Evolutionary conservation across 1,140 invertebrate genomes (phyloP), one percentile per base, ranked within the genome.

Genomic region (Conus betulinus): DNA sequence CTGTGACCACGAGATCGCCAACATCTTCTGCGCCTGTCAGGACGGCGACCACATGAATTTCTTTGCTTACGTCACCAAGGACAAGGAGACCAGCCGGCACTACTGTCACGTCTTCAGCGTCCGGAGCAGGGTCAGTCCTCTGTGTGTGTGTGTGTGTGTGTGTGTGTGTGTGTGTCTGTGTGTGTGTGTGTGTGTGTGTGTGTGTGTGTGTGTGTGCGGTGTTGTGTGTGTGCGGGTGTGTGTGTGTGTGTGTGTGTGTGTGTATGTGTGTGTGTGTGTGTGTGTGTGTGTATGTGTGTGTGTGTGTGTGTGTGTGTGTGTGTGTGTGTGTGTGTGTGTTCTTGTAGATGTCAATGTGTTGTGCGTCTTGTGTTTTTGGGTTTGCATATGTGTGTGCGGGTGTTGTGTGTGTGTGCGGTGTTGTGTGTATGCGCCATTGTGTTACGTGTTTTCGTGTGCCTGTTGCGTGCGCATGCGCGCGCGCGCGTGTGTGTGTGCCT

Each of bases 51-150:
- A 99, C 95, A 96, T 99, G 87, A 98, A 98, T 25, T 98, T 98
- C 95, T 99, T 99, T 95, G 98, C 98, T 51, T 99, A 99, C 95
- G 99, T 99, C 93, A 99, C 98, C 89, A 98, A 98, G 92, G 98
- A 99, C 94, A 97, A 97, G 91, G 96, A 97, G 84, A 97, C 96
- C 87, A 97, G 97, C 88, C 97, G 97, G 91, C 98, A 99, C 95
- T 99, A 98, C 94, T 99, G 98, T 93, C 98, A 99, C 93, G 98
- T 99, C 0, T 99, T 99, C 95, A 97, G 97, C 94, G 98, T 99
- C 25, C 96, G 97, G 89, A 98, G 97, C 89, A 97, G 98, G 97
- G 99, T 99, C 96, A 97, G 97, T 39, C 39, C 39, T 78, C 25
- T 78, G 7, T 78, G 25, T 78, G 13, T 78, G 57, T 60, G 57